Evolutionary conservation across 35 echinoderm and acorn worm species (phyloP).

Genomic region (Nesometra sesokonis): DNA sequence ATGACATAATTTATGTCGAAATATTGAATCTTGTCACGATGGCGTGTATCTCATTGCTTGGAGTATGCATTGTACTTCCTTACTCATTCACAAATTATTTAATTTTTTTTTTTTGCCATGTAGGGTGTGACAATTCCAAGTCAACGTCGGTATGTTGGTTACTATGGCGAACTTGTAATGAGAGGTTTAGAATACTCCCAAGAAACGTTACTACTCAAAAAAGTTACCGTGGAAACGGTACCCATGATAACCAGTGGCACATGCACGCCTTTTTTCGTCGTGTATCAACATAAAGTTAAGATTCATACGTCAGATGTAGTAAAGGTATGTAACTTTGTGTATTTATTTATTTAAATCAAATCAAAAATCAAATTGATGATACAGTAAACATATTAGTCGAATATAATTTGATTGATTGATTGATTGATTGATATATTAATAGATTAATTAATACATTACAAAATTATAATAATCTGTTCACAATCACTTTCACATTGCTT

Average conservation of each 20-base stretch:
- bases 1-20: no score
- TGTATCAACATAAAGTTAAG: conserved; percentile 96
- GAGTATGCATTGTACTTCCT: no score
- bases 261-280: conserved; percentile 78
- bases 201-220: conserved; percentile 58
- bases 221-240: conserved; percentile 77
- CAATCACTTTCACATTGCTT: no score
- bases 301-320: conserved; percentile 69
- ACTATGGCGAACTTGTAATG: conserved; percentile 73
- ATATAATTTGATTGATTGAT: no score
- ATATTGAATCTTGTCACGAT: no score
- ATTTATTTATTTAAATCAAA: no score
- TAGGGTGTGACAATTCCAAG: conserved; percentile 99
- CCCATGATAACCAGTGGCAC: conserved; percentile 92
- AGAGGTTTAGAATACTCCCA: conserved; percentile 44
- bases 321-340: conserved; percentile 42
- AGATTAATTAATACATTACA: no score
- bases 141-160: conserved; percentile 94
- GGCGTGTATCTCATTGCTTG: no score
- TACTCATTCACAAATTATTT: not conserved
- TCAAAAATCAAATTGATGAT: no score
- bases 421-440: no score
- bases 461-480: no score
- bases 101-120: not conserved
- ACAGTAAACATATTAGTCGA: no score